Base-by-base conservation (phyloP, 2,113 vertebrate species). In the Nibea coibor region DNA sequence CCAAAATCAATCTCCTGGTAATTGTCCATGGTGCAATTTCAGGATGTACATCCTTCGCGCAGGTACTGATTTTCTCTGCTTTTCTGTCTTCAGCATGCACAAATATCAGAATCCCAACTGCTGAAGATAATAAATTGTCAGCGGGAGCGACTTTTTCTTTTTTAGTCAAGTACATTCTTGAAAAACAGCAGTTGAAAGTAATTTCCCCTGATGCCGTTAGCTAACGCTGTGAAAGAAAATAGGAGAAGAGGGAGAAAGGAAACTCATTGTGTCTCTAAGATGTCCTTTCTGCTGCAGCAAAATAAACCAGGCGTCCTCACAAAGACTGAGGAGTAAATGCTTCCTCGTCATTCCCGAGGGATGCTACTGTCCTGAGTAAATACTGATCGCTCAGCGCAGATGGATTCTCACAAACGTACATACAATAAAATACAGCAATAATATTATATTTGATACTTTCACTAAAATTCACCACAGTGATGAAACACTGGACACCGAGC, bases 191-290 rank as follows among this genome's bases (percentile, higher is more conserved):
- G 10, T 8, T 61, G 67, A 68, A 72, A 48, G 66, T 72, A 50
- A 77, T 85, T 61, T 77, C 56, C 59, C 61, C 39, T 31, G 73
- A 67, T 56, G 78, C 78, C 20, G 61, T 80, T 22, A 53, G 24
- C 54, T n/a, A 39, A 59, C 15, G 35, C 82, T 61, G 65, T 48
- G 53, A 61, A 26, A 57, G 62, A 42, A 63, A 53, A 80, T 54
- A 12, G 54, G 22, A 69, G 47, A 7, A 10, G 42, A 51, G 9
- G 58, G 64, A 35, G 47, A 62, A 35, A 17, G 1, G 26, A 26
- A 22, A 48, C 20, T 20, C 19, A 4, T 1, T 48, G 48, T 39
- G 45, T 42, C n/a, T 28, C 3, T 51, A 22, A 53, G 45, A 2
- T 17, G n/a, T 54, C n/a, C n/a, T 51, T 24, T 66, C 53, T 51